Evolutionary conservation across 2,888 invertebrate genomes (phyloP).

Genomic region (Phyto melanocephala): DNA sequence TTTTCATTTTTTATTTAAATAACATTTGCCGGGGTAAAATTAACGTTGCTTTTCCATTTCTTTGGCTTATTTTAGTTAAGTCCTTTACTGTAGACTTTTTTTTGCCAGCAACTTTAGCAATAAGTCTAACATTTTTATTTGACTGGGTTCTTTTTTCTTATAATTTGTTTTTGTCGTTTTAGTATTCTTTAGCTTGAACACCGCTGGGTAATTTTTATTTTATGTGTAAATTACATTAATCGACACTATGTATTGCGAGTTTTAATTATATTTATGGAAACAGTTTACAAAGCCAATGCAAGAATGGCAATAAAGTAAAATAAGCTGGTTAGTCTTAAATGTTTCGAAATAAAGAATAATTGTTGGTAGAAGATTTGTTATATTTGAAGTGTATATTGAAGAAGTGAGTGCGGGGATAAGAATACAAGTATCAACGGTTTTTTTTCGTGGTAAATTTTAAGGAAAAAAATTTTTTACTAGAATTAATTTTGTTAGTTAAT

Average conservation of each 20-base stretch:
- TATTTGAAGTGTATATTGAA: no score
- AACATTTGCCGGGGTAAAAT: conserved; percentile 49
- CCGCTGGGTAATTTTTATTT: conserved; percentile 59
- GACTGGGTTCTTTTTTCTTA: conserved; percentile 17
- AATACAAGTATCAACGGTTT: no score
- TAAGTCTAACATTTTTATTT: not conserved
- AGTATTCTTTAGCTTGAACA: conserved; percentile 4
- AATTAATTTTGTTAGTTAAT: no score
- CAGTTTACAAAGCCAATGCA: not conserved
- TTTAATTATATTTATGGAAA: conserved; percentile 51
- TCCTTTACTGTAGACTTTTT: not conserved
- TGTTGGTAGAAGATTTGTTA: no score
- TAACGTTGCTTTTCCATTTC: conserved; percentile 41
- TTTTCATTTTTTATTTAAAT: conserved; percentile 35
- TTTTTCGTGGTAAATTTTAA: no score
- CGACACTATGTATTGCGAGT: conserved; percentile 61
- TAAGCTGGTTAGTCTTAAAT: not conserved
- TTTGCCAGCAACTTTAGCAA: not conserved
- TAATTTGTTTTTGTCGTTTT: not conserved
- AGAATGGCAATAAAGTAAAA: not conserved
- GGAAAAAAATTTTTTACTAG: no score
- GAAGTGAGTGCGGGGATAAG: no score
- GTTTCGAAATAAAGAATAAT: not conserved
- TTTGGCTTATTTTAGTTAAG: not conserved
- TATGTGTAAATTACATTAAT: conserved; percentile 64